Conservation (phyloP, 1,140 invertebrate species). For the Rhynchophorus ferrugineus region DNA sequence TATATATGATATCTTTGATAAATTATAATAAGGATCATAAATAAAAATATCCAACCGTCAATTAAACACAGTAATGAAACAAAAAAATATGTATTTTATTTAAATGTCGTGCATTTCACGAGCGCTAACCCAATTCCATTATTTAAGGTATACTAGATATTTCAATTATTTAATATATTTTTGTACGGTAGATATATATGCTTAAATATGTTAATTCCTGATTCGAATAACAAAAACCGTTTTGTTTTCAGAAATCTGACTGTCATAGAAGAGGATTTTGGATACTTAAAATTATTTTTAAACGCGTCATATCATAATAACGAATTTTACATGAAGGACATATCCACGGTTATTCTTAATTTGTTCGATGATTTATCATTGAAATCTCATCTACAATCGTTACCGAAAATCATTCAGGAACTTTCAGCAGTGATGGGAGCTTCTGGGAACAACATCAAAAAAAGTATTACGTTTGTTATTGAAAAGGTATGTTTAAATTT, state of each 20-base stretch:
- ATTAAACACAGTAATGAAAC: too few relatives aligned
- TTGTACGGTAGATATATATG: too few relatives aligned
- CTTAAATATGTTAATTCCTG: too few relatives aligned
- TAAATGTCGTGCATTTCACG: too few relatives aligned
- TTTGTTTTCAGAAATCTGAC: slow-evolving; percentile 50
- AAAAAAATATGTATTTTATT: too few relatives aligned
- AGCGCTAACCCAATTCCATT: too few relatives aligned
- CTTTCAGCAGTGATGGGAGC: slow-evolving; percentile 78
- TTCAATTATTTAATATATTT: too few relatives aligned
- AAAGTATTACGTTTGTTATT: slow-evolving; percentile 65
- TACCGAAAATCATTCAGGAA: slow-evolving; percentile 71
- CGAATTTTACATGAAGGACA: slow-evolving; percentile 74
- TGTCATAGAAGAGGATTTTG: slow-evolving; percentile 62
- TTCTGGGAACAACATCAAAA: slow-evolving; percentile 65
- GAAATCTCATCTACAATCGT: slow-evolving; percentile 63
- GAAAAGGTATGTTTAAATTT: slow-evolving; percentile 47
- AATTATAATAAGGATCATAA: too few relatives aligned
- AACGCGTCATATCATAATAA: slow-evolving; percentile 71
- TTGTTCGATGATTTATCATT: slow-evolving; percentile 70
- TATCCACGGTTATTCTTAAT: slow-evolving; percentile 58
- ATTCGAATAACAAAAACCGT: not conserved
- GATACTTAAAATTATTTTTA: slow-evolving; percentile 59
- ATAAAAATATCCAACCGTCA: too few relatives aligned
- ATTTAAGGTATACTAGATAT: too few relatives aligned
- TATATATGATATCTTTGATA: too few relatives aligned